Percentiles rank a stretch among this genome's conserved stretches.
Conservation (phyloP, 2,797 vertebrate genomes). For the Hippocampus kuda region DNA sequence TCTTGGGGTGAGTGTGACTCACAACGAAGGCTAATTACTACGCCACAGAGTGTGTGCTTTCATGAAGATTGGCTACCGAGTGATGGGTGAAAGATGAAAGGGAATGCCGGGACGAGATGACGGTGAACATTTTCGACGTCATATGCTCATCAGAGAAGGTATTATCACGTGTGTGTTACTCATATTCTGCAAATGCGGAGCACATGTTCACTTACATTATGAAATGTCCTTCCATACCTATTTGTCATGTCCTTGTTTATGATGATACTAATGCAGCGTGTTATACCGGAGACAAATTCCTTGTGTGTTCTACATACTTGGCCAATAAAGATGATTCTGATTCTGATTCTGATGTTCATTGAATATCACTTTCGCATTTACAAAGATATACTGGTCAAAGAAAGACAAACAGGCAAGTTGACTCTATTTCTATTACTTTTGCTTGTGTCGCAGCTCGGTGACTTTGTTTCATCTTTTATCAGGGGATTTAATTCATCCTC, state of each 20-base stretch:
- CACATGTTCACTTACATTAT: background rate
- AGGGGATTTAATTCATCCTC: background rate
- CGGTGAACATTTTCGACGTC: conserved; percentile 16
- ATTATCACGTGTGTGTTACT: background rate
- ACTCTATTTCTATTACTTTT: background rate
- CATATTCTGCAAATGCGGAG: background rate
- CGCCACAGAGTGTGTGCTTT: conserved; percentile 15
- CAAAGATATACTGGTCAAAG: background rate
- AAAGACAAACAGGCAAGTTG: background rate
- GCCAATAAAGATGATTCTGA: background rate
- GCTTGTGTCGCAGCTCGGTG: background rate
- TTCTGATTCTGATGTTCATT: background rate
- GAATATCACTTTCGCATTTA: background rate
- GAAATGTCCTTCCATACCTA: too few relatives aligned
- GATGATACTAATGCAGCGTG: too few relatives aligned
- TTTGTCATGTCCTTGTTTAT: too few relatives aligned
- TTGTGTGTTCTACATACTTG: too few relatives aligned
- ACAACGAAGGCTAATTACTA: conserved; percentile 21
- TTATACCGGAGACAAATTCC: too few relatives aligned
- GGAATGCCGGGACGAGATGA: conserved; percentile 5
- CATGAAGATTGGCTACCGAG: conserved; percentile 24
- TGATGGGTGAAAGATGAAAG: conserved; percentile 17
- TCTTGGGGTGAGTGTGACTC: conserved; percentile 22
- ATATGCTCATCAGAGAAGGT: background rate
- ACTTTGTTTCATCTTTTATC: background rate